These are phyloP conservation scores for Euspilapteryx auroguttella DNA, from an alignment of 2,888 invertebrate species.

Conservation along the genomic window DNA sequence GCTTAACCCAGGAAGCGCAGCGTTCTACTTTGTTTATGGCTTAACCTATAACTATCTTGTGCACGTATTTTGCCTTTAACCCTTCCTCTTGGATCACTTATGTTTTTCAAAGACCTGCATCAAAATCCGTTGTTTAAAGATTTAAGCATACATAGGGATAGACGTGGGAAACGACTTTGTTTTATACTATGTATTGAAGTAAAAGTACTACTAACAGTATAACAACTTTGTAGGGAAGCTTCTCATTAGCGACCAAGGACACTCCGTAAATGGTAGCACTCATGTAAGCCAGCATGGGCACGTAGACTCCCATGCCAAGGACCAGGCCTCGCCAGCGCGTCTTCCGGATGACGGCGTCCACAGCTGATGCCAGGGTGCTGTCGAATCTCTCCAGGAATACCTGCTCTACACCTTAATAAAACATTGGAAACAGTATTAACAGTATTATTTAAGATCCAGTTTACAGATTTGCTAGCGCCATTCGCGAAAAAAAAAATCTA, in stretches of 20 bases:
- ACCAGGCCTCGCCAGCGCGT: conserved; percentile 59
- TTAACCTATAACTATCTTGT: no score
- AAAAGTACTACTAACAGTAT: conserved; percentile 64
- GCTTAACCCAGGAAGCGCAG: no score
- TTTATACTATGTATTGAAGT: no score
- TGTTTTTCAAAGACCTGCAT: background rate
- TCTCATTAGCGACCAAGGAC: conserved; percentile 49
- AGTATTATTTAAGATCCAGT: no score
- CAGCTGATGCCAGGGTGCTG: conserved; percentile 44
- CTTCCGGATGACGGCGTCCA: conserved; percentile 54
- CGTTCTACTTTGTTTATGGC: no score
- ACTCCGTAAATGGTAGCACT: conserved; percentile 64
- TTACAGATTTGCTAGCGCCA: no score
- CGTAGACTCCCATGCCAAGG: conserved; percentile 60
- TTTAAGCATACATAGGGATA: no score
- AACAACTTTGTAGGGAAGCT: conserved; percentile 51
- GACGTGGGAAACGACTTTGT: no score
- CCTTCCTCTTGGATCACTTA: background rate
- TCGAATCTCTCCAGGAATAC: conserved; percentile 59
- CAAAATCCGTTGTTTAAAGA: no score
- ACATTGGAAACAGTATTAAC: conserved; percentile 1
- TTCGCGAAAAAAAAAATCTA: no score
- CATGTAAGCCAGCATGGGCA: conserved; percentile 63
- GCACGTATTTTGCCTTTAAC: no score
- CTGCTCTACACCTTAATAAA: conserved; percentile 44